Evolutionary conservation across 2,113 vertebrate species (phyloP), one percentile per base, ranked within the genome.

Genomic region (Lates calcarifer): DNA sequence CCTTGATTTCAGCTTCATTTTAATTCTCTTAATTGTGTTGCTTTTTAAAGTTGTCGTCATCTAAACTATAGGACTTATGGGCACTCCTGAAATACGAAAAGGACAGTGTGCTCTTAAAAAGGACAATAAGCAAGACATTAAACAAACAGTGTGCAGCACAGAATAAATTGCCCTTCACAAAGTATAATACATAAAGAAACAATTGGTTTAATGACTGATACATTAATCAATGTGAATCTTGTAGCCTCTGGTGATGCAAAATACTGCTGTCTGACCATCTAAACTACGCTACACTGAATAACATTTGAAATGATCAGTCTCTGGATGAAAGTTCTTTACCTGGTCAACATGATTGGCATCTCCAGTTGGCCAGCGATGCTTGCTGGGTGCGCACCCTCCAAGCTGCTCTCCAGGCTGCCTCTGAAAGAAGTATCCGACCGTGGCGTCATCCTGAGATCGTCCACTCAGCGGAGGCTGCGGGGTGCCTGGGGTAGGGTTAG

Each of bases 371-470:
- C 95, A 95, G 41, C 64, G 71, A 62, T 93, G 92, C 66, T 94
- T 95, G 74, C 88, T 91, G 37, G 92, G 89, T n/a, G 74, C 78
- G 82, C 92, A 95, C 51, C 88, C 92, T 18, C 90, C 89, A 3
- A 95, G 76, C 82, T 95, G 93, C 87, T 95, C 95, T 39, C 90
- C 95, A 12, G 91, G 87, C 75, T 94, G 95, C 81, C 94, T 89
- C 89, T 95, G 95, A 87, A 95, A 96, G 74, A 95, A 96, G 94
- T 92, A 95, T 26, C 93, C 94, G 60, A 87, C 94, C 2, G 94
- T 90, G 55, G 92, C 93, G 10, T 89, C 91, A 69, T 94, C 94
- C 91, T 94, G 94, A 74, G 93, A 96, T 57, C 80, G 37, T 2
- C 91, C 94, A 12, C 93, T 91, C 24, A 96, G 80, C 0, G 85